Evolutionary conservation across 1,140 invertebrate genomes (phyloP), one percentile per base, ranked within the genome.

Genomic region (Portunus trituberculatus): DNA sequence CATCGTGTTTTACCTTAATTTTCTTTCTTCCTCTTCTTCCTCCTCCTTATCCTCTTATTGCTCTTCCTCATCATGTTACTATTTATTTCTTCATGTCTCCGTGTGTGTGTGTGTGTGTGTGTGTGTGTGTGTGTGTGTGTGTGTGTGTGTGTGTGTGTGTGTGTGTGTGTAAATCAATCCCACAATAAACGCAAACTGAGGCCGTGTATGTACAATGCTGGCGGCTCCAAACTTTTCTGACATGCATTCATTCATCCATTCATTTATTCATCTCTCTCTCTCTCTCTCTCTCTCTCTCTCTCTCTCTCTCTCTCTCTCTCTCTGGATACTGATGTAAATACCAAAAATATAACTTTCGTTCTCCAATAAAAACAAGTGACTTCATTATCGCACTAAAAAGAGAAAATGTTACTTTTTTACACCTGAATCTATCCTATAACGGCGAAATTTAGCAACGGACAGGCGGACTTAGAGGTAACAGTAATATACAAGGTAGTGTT

Each of bases 221-320:
- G 52, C 52, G 52, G 12, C 20, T 20, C 20, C 52, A 59, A 59
- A 59, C 52, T 59, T 59, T 59, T 59, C 52, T 59, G 52, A 59
- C 52, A 59, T 59, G 12, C 52, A 59, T 59, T 6, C 39, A 39
- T 39, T 39, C 39, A 39, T 39, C 39, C 39, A 39, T 39, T 39
- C 39, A 39, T 39, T 39, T 39, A 39, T 39, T 39, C 39, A 39
- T 76, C n/a, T 76, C 67, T 76, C 67, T 76, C 67, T 76, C 67
- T 76, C 67, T 76, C 67, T 76, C 67, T 76, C 67, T 76, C 67
- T 76, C 67, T 76, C 67, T 76, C 67, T 76, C 67, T 76, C 67
- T 76, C 67, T 76, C 67, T 76, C 67, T n/a, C 25, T 76, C 67
- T 76, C 67, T 76, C 67, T 76, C 67, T 76, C 67, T 76, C 67